phyloP scores from a whole-genome alignment of 2,113 vertebrate genomes.

The Rissa tridactyla region DNA sequence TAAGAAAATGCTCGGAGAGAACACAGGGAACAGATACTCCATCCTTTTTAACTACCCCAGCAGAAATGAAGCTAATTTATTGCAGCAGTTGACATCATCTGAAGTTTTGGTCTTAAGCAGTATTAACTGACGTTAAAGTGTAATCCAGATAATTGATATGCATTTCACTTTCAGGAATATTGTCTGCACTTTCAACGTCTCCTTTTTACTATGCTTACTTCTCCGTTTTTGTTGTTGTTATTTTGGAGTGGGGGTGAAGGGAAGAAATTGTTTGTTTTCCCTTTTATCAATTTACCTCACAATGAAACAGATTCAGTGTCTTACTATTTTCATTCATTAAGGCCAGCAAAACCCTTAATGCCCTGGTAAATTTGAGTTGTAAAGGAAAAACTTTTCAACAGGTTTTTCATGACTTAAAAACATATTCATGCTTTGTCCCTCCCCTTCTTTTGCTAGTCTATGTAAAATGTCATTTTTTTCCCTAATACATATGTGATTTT shows the following conservation, averaged over 20 bases:
- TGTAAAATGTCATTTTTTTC: not conserved
- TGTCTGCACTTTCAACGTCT: not conserved
- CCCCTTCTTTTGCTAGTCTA: not conserved
- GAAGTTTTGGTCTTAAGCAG: not conserved
- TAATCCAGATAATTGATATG: not conserved
- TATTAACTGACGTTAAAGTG: not conserved
- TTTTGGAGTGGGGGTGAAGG: not conserved
- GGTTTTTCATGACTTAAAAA: not conserved
- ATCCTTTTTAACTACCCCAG: not conserved
- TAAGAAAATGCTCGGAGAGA: not conserved
- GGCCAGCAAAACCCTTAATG: not conserved
- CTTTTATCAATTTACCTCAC: not conserved
- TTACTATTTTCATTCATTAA: not conserved
- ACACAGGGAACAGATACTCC: fast-evolving
- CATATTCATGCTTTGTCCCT: fast-evolving
- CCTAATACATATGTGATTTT: not conserved
- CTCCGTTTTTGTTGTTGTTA: not conserved
- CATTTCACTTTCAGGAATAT: not conserved
- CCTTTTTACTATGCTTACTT: not conserved
- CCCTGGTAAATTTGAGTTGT: not conserved
- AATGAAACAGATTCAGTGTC: not conserved
- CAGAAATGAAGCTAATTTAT: not conserved
- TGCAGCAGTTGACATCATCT: not conserved
- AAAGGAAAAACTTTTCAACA: not conserved
- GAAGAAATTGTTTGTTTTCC: not conserved